phyloP scores from a whole-genome alignment of 2,113 vertebrate species.

The Chroicocephalus ridibundus region DNA sequence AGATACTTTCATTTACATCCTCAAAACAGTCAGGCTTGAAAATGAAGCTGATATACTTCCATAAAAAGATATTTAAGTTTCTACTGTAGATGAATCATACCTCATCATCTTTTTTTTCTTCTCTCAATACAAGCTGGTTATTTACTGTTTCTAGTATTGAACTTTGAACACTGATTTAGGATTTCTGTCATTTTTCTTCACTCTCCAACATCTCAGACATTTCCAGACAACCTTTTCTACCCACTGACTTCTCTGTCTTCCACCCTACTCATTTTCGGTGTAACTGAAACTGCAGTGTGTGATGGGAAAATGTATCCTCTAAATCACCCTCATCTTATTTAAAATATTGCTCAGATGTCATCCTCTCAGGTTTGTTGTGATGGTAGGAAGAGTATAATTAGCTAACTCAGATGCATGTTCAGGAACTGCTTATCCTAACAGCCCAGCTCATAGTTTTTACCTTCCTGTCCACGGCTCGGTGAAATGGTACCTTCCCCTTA shows the following conservation, averaged over 20 bases:
- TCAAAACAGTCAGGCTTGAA: neutral
- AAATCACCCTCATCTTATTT: neutral
- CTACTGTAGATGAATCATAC: neutral
- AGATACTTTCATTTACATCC: neutral
- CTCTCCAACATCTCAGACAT: neutral
- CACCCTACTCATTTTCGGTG: slow-evolving; percentile 10
- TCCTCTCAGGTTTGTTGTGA: neutral
- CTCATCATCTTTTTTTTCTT: neutral
- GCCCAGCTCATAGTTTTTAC: neutral
- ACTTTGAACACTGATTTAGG: neutral
- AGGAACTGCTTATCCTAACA: neutral
- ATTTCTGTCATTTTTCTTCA: neutral
- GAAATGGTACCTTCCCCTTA: neutral
- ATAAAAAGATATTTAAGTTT: neutral
- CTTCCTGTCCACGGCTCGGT: neutral
- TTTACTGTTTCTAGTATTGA: neutral
- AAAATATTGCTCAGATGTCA: neutral
- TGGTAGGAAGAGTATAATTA: neutral
- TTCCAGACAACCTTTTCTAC: neutral
- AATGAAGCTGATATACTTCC: neutral
- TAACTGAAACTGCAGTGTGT: slow-evolving; percentile 44
- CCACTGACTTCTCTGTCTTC: neutral
- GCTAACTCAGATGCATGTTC: neutral
- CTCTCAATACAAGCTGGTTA: neutral
- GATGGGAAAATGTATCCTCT: neutral